Percentiles rank a stretch among this genome's conserved stretches.
These are phyloP conservation scores for Diploscapter pachys DNA, from an alignment of 1,140 invertebrate species.

Conservation along the genomic window DNA sequence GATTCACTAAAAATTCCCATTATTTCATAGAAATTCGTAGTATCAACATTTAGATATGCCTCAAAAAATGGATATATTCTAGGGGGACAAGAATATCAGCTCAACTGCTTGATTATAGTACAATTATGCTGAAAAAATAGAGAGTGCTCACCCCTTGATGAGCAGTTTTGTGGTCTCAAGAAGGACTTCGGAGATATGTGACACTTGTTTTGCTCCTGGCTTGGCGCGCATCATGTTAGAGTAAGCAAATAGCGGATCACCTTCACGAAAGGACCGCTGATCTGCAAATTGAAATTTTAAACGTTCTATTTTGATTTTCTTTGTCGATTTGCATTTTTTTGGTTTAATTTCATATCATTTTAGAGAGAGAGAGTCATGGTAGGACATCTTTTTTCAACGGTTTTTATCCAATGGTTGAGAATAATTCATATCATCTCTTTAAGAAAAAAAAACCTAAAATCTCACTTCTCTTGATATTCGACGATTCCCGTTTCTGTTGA, in stretches of 20 bases:
- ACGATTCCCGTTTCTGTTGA: conserved; percentile 32
- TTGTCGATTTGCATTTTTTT: no score
- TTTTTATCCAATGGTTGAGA: no score
- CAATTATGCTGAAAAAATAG: not conserved
- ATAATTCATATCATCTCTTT: no score
- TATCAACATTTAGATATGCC: conserved; percentile 2
- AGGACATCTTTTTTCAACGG: no score
- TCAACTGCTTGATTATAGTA: not conserved
- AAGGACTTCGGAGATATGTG: conserved; percentile 45
- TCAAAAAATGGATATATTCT: conserved; percentile 30
- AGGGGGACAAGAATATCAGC: not conserved
- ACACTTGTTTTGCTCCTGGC: conserved; percentile 45
- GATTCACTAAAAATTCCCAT: conserved; percentile 32
- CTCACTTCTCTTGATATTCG: conserved; percentile 36
- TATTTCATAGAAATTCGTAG: conserved; percentile 1
- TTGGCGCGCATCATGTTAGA: conserved; percentile 57
- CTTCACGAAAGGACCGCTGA: conserved; percentile 39
- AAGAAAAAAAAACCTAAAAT: not conserved
- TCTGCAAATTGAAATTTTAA: conserved; percentile 10
- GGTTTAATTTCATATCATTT: no score
- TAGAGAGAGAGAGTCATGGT: no score
- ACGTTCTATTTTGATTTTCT: not conserved
- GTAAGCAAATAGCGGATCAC: conserved; percentile 55
- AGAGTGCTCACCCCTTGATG: conserved; percentile 39
- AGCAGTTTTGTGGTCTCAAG: conserved; percentile 54